These are phyloP conservation scores for Stenolophus ochropezus DNA, from an alignment of 2,888 invertebrate genomes.

Conservation along the genomic window DNA sequence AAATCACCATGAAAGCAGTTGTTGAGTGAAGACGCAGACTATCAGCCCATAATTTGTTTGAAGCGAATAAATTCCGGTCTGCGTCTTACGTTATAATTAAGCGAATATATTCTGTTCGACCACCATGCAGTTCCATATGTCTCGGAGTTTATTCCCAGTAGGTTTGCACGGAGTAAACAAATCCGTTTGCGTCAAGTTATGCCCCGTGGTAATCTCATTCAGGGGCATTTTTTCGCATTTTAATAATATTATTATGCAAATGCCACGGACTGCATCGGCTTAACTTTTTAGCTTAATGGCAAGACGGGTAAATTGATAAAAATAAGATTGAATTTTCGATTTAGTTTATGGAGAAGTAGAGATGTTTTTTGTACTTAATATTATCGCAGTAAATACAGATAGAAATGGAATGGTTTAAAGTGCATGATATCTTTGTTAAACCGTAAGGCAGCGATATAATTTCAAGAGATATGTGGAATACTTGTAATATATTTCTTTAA, in stretches of 20 bases:
- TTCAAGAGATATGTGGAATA: background rate
- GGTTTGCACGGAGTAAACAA: constrained; percentile 37
- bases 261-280: background rate
- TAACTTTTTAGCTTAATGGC: constrained; percentile 18
- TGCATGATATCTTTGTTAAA: background rate
- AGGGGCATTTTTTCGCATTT: constrained; percentile 50
- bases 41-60: background rate
- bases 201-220: constrained; percentile 29
- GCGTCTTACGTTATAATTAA: background rate
- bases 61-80: background rate
- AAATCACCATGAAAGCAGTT: background rate
- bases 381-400: background rate
- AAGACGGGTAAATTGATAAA: background rate
- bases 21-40: background rate
- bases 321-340: constrained; percentile 14
- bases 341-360: background rate
- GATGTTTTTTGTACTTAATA: background rate
- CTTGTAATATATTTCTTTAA: too few relatives aligned
- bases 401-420: background rate
- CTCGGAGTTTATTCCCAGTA: constrained; percentile 14
- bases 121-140: constrained; percentile 5
- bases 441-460: background rate
- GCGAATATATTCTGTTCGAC: background rate
- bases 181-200: constrained; percentile 33
- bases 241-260: constrained; percentile 59